phyloP scores from a whole-genome alignment of 2,113 vertebrate species.

The Erythrocercus mccallii region DNA sequence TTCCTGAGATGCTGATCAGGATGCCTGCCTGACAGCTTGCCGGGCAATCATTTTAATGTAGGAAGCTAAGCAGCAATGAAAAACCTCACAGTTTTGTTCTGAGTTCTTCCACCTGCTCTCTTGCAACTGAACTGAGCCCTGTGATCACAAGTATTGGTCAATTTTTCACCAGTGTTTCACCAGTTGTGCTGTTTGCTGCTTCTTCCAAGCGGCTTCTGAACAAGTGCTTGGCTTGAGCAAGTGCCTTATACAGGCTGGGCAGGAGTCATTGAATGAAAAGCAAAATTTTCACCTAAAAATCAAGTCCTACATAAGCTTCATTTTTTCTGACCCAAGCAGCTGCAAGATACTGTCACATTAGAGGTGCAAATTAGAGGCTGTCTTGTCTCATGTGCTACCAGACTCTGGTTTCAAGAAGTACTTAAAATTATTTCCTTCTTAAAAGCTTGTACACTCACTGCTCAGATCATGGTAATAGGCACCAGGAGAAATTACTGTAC shows the following conservation, averaged over 20 bases:
- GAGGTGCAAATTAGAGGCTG: not conserved
- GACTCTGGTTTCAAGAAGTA: not conserved
- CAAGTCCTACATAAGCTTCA: not conserved
- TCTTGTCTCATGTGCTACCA: rapidly evolving
- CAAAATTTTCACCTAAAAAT: not conserved
- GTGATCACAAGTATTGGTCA: not conserved
- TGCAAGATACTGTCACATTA: not conserved
- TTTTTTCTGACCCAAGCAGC: not conserved
- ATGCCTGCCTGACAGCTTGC: not conserved
- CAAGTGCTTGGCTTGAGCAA: not conserved
- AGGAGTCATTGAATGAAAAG: not conserved
- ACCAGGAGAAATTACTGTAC: not conserved
- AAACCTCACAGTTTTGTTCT: not conserved
- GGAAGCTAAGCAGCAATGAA: not conserved
- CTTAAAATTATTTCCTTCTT: not conserved
- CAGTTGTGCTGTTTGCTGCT: not conserved
- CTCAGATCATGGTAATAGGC: not conserved
- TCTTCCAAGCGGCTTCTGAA: not conserved
- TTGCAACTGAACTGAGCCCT: not conserved
- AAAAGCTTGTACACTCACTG: not conserved
- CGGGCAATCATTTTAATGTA: not conserved
- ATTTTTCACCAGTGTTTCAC: not conserved
- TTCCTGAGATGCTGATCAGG: not conserved
- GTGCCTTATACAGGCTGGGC: not conserved
- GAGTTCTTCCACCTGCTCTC: not conserved